Evolutionary conservation across 2,113 vertebrate genomes (phyloP).

Genomic region (Psettodes erumei): DNA sequence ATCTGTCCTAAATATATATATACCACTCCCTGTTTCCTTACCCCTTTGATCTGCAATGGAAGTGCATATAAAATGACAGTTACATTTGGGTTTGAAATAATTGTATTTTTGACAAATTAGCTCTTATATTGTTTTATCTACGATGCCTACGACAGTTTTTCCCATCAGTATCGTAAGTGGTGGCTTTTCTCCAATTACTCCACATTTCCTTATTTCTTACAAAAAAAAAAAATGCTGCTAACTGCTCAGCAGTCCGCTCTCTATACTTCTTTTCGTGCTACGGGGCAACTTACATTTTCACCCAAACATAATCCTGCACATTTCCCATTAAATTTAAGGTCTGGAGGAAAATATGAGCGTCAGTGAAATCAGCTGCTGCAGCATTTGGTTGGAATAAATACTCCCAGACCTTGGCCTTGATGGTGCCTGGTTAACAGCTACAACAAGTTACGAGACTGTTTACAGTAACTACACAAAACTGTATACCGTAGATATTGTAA

Average conservation of each 20-base stretch:
- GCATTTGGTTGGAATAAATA: slow-evolving; percentile 41
- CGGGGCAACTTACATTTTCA: slow-evolving; percentile 4
- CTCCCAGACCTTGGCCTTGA: slow-evolving; percentile 28
- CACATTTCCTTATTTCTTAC: neutral
- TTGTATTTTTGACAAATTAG: neutral
- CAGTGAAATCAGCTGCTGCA: slow-evolving; percentile 41
- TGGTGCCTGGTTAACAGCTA: slow-evolving; percentile 3
- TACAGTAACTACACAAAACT: neutral
- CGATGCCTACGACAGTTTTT: slow-evolving; percentile 21
- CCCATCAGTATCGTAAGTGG: neutral
- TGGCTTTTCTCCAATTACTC: neutral
- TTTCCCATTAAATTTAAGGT: slow-evolving; percentile 28
- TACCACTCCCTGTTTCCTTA: slow-evolving; percentile 3
- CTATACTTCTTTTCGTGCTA: neutral
- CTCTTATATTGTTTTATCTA: slow-evolving; percentile 8
- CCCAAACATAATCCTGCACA: slow-evolving; percentile 29
- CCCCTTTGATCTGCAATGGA: neutral
- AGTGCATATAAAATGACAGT: neutral
- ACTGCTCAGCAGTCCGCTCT: slow-evolving; percentile 20
- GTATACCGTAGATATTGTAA: neutral
- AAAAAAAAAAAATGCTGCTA: neutral
- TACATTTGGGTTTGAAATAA: neutral
- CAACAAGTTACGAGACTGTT: slow-evolving; percentile 6
- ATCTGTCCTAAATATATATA: slow-evolving; percentile 37
- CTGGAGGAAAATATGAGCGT: slow-evolving; percentile 46